Evolutionary conservation across 2,113 vertebrate species (phyloP).

Genomic region (Macrotus californicus): DNA sequence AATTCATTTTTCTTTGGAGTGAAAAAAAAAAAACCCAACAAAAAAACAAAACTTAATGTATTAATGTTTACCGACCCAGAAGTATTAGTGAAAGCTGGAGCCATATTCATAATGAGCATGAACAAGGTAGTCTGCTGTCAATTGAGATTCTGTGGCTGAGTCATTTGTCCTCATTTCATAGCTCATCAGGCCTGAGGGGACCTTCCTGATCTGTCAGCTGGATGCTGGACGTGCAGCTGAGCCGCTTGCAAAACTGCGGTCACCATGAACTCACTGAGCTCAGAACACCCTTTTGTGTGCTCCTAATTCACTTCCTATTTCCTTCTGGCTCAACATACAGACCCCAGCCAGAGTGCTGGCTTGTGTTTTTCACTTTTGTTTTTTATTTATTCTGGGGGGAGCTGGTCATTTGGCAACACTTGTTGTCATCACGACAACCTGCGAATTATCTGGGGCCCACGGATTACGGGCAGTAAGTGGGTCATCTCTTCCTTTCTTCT

Average conservation of each 20-base stretch:
- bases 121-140: neutral
- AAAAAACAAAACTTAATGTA: neutral
- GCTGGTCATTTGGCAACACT: neutral
- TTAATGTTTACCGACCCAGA: neutral
- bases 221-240: neutral
- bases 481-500: neutral
- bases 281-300: neutral
- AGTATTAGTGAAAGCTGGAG: neutral
- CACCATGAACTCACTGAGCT: neutral
- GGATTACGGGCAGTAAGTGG: rapidly evolving
- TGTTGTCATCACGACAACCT: neutral
- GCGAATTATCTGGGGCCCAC: neutral
- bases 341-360: neutral
- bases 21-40: neutral
- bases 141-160: neutral
- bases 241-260: neutral
- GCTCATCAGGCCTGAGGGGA: neutral
- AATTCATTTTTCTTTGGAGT: neutral
- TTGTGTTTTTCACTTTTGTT: neutral
- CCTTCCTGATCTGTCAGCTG: conserved; percentile 14
- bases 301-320: neutral
- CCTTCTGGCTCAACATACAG: neutral
- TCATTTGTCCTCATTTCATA: conserved; percentile 25
- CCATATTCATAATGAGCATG: neutral
- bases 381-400: no score